Evolutionary conservation across 2,797 vertebrate genomes (phyloP).

Genomic region (Pangasius djambal): DNA sequence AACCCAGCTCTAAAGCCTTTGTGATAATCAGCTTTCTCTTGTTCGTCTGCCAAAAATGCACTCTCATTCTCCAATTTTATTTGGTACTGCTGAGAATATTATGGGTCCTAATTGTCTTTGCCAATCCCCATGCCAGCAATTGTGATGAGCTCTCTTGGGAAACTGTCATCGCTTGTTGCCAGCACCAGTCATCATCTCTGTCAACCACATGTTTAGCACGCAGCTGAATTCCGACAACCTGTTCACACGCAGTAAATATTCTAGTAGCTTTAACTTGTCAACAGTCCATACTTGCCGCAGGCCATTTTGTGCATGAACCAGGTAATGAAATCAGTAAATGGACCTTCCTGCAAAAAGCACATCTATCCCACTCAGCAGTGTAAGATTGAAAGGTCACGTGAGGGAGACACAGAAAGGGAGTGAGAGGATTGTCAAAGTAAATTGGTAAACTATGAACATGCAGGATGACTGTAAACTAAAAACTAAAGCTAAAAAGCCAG

Average conservation of each 20-base stretch:
- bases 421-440: constrained; percentile 67
- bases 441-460: constrained; percentile 64
- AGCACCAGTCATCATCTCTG: constrained; percentile 62
- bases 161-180: constrained; percentile 75
- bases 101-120: constrained; percentile 76
- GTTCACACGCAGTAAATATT: constrained; percentile 52
- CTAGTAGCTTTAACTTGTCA: not conserved
- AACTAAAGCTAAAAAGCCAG: not conserved
- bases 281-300: not conserved
- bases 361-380: constrained; percentile 66
- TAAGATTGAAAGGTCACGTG: constrained; percentile 64
- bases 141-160: constrained; percentile 73
- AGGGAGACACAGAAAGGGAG: constrained; percentile 54
- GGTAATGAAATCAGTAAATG: constrained; percentile 58
- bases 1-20: constrained; percentile 60
- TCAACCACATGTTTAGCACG: constrained; percentile 76
- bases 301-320: constrained; percentile 42
- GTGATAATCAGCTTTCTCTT: constrained; percentile 77
- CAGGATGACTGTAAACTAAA: not conserved
- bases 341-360: constrained; percentile 41
- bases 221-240: constrained; percentile 68
- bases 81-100: constrained; percentile 61
- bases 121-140: constrained; percentile 68
- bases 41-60: constrained; percentile 68
- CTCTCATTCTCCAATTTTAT: constrained; percentile 50